Conservation (phyloP, 2,888 invertebrate species). For the Autographa pulchrina region DNA sequence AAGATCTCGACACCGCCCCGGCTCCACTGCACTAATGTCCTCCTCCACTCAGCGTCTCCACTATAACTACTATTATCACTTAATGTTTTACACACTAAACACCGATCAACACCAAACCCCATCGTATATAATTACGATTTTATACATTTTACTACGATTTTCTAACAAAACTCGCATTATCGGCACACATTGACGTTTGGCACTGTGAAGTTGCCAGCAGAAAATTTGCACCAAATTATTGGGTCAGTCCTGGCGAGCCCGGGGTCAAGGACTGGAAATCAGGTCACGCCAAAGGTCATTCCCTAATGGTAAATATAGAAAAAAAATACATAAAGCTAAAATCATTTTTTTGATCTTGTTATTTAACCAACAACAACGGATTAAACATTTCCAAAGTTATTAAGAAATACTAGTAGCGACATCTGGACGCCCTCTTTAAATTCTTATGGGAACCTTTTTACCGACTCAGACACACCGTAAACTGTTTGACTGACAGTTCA, state of each 20-base stretch:
- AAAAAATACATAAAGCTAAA: neutral
- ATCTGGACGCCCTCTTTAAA: slow-evolving; percentile 55
- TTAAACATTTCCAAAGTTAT: neutral
- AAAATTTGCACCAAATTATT: slow-evolving; percentile 35
- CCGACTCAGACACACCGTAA: slow-evolving; percentile 51
- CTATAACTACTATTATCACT: slow-evolving; percentile 29
- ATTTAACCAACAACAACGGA: neutral
- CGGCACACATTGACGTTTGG: slow-evolving; percentile 59
- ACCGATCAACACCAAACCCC: slow-evolving; percentile 59
- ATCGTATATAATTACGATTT: slow-evolving; percentile 62
- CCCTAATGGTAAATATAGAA: neutral
- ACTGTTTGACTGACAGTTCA: slow-evolving; percentile 73
- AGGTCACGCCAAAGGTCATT: slow-evolving; percentile 24
- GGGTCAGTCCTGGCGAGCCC: slow-evolving; percentile 36
- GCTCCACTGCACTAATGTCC: slow-evolving; percentile 28
- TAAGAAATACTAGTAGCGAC: slow-evolving; percentile 47
- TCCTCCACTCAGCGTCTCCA: slow-evolving; percentile 37
- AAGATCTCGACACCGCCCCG: slow-evolving; percentile 58
- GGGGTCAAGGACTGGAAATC: slow-evolving; percentile 56
- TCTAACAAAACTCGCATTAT: slow-evolving; percentile 54
- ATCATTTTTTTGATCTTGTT: neutral
- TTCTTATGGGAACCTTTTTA: slow-evolving; percentile 59
- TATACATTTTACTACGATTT: slow-evolving; percentile 59
- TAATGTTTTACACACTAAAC: slow-evolving; percentile 48
- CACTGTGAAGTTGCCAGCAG: slow-evolving; percentile 54